Percentiles rank a stretch among this genome's conserved stretches.
phyloP scores from a whole-genome alignment of 2,113 vertebrate genomes.

The Sterna hirundo region DNA sequence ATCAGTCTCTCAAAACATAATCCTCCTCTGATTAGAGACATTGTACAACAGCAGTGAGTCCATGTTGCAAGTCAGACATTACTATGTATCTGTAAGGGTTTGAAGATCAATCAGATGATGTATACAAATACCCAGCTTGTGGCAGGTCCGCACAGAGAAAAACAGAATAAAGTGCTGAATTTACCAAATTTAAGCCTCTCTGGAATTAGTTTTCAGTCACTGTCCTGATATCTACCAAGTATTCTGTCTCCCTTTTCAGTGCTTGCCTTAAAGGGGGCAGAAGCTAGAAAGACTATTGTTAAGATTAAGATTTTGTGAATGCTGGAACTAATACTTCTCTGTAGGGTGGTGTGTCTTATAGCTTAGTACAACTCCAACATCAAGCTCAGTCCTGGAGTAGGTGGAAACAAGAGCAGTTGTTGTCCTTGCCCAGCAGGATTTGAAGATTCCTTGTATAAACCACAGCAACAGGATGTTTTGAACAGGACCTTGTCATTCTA shows the following conservation, averaged over 20 bases:
- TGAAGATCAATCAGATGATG: not conserved
- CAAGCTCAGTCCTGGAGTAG: constrained; percentile 9
- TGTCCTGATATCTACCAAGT: not conserved
- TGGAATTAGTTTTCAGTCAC: constrained; percentile 3
- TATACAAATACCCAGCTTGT: not conserved
- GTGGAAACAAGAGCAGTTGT: constrained; percentile 15
- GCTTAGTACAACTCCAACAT: not conserved
- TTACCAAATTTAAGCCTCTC: constrained; percentile 26
- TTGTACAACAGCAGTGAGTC: not conserved
- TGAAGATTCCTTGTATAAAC: constrained; percentile 37
- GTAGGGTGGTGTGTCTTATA: constrained; percentile 3
- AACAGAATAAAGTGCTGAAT: not conserved
- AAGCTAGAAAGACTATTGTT: not conserved
- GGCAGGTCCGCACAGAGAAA: not conserved
- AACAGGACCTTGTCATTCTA: constrained; percentile 14
- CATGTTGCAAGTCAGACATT: not conserved
- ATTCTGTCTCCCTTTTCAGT: constrained; percentile 9
- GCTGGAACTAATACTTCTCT: constrained; percentile 9
- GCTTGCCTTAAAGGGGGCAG: constrained; percentile 24
- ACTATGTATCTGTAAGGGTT: not conserved
- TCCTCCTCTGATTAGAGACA: not conserved
- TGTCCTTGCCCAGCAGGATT: not conserved
- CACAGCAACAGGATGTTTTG: constrained; percentile 1
- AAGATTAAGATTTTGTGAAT: constrained; percentile 1
- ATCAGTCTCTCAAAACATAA: not conserved